A percentile compares a stretch with the other conserved stretches of the same genome.
phyloP scores from a whole-genome alignment of 2,113 vertebrate genomes.

The Cebidichthys violaceus region DNA sequence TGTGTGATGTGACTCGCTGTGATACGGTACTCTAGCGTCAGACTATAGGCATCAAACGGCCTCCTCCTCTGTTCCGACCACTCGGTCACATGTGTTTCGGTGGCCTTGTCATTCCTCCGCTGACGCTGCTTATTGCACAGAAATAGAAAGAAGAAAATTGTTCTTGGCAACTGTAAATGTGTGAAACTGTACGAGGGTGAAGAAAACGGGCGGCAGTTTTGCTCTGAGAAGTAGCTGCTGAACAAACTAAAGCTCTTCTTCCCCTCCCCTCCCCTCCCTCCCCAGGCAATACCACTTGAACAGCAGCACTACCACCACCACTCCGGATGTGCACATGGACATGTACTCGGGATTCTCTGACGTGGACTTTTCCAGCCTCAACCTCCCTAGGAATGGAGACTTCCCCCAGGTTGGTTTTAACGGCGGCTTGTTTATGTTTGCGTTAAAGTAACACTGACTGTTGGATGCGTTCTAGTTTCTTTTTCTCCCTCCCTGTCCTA shows the following conservation, averaged over 20 bases:
- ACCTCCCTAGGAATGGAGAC: conserved; percentile 75
- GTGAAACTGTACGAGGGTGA: background rate
- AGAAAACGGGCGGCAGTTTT: no score
- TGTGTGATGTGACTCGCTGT: background rate
- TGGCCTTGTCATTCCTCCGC: background rate
- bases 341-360: conserved; percentile 75
- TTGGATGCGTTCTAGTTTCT: background rate
- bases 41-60: background rate
- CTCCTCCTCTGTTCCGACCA: background rate
- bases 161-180: background rate
- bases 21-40: background rate
- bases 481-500: background rate
- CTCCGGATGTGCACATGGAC: conserved; percentile 81
- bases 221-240: no score
- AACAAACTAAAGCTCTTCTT: conserved; percentile 26
- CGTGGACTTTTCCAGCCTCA: conserved; percentile 73
- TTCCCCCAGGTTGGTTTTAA: conserved; percentile 79
- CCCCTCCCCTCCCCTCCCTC: background rate
- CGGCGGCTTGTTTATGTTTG: background rate
- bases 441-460: background rate
- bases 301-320: conserved; percentile 73
- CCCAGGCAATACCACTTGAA: conserved; percentile 83
- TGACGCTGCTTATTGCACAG: background rate
- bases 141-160: background rate
- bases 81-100: background rate